Conservation (phyloP, 2,797 vertebrate species). For the Okamejei kenojei region DNA sequence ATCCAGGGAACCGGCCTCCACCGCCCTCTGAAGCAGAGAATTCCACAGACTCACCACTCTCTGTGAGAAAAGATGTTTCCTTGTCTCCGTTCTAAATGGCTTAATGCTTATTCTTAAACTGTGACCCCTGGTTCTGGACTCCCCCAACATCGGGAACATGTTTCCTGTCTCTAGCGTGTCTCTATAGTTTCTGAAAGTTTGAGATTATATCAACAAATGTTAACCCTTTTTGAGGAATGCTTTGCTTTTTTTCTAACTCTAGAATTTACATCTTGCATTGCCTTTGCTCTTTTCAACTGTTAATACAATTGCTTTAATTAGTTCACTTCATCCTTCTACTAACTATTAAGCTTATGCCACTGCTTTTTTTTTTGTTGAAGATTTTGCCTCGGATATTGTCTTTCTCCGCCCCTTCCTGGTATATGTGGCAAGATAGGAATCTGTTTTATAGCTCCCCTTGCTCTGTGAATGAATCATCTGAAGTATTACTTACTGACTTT, state of each 20-base stretch:
- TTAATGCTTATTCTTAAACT: too few species aligned
- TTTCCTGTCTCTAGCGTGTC: too few species aligned
- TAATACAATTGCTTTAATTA: not conserved
- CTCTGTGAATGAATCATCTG: not conserved
- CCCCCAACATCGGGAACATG: too few species aligned
- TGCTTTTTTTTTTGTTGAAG: not conserved
- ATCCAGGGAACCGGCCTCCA: too few species aligned
- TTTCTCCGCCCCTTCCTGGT: not conserved
- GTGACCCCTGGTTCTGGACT: too few species aligned
- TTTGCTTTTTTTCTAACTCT: not conserved
- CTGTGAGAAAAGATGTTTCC: too few species aligned
- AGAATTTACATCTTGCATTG: not conserved
- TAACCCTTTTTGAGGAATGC: not conserved
- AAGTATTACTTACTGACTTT: not conserved
- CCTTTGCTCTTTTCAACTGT: not conserved
- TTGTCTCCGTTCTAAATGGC: too few species aligned
- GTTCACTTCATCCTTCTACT: not conserved
- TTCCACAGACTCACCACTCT: too few species aligned
- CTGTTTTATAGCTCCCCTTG: not conserved
- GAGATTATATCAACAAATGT: not conserved
- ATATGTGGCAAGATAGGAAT: not conserved
- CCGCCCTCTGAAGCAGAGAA: too few species aligned
- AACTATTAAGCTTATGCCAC: not conserved
- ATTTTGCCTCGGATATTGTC: not conserved
- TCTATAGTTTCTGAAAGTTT: not conserved